Evolutionary conservation across 2,797 vertebrate species (phyloP), one percentile per base, ranked within the genome.

Genomic region (Garrulus glandarius): DNA sequence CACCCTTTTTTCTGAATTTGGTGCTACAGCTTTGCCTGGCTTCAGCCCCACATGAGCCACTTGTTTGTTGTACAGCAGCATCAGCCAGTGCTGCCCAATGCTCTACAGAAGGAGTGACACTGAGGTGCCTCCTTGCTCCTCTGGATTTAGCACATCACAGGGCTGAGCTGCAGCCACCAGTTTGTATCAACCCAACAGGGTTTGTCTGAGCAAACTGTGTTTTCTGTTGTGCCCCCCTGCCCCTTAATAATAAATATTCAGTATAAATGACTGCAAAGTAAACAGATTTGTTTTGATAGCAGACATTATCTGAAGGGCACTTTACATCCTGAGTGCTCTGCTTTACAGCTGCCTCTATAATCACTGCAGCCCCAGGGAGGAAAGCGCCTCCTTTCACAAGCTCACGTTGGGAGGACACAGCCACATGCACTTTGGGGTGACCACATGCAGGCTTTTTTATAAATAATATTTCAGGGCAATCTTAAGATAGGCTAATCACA

Each of bases 291-390:
- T 95, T 93, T 96, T 97, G 84, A 43, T 92, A 84, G 61, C 52
- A 86, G 57, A 56, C 77, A 95, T 95, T 96, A 96, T 94, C 75
- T 97, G 96, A 97, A 97, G 94, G 80, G 94, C 43, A 84, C 92
- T 97, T 95, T 92, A 93, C 46, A 89, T 52, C 86, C 85, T 75
- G 84, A 96, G 95, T 81, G 72, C 76, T 71, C 75, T 80, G 92
- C 60, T 93, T 93, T 93, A 84, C 50, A 94, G 60, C 89, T 84
- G 90, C 86, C 92, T 96, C 82, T 84, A 61, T 71, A 93, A 96
- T 92, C 91, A 94, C 26, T 80, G 81, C 84, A 96, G 88, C 77
- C 39, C 84, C 19, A 27, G 74, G 95, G 83, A 95, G 65, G 59
- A 78, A 89, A 85, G 61, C 0, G 0, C 53, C 56, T 83, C 76